Evolutionary conservation across 2,113 vertebrate genomes (phyloP).

Genomic region (Felis chaus): DNA sequence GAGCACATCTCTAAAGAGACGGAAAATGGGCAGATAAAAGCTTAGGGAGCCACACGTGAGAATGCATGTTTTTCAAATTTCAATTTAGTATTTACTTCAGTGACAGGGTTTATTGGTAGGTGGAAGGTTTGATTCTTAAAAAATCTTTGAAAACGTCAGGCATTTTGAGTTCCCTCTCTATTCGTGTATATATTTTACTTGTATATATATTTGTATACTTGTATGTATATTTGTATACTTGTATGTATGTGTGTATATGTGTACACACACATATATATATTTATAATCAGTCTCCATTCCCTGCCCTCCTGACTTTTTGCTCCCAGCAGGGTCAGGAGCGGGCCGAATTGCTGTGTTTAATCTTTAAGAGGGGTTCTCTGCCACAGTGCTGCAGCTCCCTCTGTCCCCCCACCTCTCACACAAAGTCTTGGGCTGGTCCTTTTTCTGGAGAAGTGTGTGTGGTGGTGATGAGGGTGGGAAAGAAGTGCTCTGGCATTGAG

Average conservation of each 20-base stretch:
- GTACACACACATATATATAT: background rate
- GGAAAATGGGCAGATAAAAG: background rate
- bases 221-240: background rate
- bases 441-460: background rate
- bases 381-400: fast-evolving
- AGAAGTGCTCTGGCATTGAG: background rate
- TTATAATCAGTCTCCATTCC: background rate
- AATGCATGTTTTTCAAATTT: background rate
- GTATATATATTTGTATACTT: background rate
- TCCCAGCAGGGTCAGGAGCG: background rate
- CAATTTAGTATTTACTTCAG: background rate
- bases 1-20: background rate
- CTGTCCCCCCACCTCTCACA: no score
- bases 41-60: background rate
- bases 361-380: background rate
- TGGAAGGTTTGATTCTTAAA: background rate
- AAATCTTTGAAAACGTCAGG: background rate
- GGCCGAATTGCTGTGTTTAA: background rate
- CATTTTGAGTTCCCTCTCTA: background rate
- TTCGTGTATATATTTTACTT: background rate
- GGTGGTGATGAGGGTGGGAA: background rate
- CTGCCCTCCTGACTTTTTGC: background rate
- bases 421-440: background rate
- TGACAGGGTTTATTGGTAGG: background rate
- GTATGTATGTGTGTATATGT: background rate